Conservation (phyloP, 2,113 vertebrate genomes). For the Scophthalmus maximus region DNA sequence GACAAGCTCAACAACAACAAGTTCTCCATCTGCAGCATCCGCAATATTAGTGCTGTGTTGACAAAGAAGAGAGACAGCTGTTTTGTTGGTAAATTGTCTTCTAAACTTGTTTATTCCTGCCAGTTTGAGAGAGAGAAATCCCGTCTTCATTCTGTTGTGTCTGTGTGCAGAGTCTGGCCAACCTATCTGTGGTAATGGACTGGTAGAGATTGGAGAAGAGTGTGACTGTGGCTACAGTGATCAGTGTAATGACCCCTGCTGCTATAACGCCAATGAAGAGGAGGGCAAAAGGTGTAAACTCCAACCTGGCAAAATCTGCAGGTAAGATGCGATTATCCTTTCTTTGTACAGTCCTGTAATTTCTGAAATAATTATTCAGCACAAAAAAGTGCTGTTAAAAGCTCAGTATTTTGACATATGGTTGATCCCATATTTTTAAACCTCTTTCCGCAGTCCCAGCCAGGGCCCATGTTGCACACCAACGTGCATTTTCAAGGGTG, state of each 20-base stretch:
- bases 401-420: neutral
- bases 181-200: slow-evolving; percentile 96
- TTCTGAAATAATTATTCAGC: neutral
- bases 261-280: slow-evolving; percentile 87
- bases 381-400: neutral
- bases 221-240: slow-evolving; percentile 98
- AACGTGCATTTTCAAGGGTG: slow-evolving; percentile 82
- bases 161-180: slow-evolving; percentile 91
- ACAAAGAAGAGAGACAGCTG: slow-evolving; percentile 90
- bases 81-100: slow-evolving; percentile 91
- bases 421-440: neutral
- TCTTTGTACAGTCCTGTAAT: neutral
- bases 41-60: slow-evolving; percentile 95
- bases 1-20: slow-evolving; percentile 98
- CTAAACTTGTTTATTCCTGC: neutral
- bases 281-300: slow-evolving; percentile 90
- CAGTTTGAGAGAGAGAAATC: slow-evolving; percentile 29
- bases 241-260: slow-evolving; percentile 93
- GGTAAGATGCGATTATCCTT: slow-evolving; percentile 76
- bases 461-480: slow-evolving; percentile 93
- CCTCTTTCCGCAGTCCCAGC: slow-evolving; percentile 85
- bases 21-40: slow-evolving; percentile 94
- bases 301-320: slow-evolving; percentile 86
- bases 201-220: slow-evolving; percentile 92
- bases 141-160: slow-evolving; percentile 23